A percentile compares a stretch with the other conserved stretches of the same genome.
phyloP scores from a whole-genome alignment of 2,113 vertebrate genomes.

The Ophiodon elongatus region DNA sequence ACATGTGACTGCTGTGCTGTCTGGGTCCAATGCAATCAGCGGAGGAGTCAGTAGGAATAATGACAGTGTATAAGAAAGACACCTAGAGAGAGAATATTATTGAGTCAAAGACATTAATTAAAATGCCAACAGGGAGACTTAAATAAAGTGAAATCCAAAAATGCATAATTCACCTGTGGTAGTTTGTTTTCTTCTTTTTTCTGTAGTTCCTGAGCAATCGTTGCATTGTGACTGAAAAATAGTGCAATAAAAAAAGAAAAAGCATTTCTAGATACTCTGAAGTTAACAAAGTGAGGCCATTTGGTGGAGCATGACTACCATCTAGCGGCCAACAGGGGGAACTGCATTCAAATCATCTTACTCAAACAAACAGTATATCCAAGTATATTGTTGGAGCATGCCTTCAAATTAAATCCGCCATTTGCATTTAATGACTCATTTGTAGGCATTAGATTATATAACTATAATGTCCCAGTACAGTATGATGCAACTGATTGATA shows the following conservation, averaged over 20 bases:
- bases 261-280: not conserved
- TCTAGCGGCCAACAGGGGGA: conserved; percentile 38
- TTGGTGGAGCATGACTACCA: conserved; percentile 54
- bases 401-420: not conserved
- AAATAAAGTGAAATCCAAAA: not conserved
- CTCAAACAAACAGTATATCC: not conserved
- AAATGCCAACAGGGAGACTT: not conserved
- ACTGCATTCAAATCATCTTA: not conserved
- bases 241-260: conserved; percentile 2
- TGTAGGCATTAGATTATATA: not conserved
- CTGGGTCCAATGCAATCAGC: not conserved
- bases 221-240: conserved; percentile 3
- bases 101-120: not conserved
- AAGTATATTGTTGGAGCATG: not conserved
- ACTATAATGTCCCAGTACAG: not conserved
- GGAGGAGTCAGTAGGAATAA: not conserved
- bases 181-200: not conserved
- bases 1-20: conserved; percentile 13
- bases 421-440: not conserved
- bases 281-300: not conserved
- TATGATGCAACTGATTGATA: not conserved
- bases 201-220: too few species aligned
- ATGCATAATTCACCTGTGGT: conserved; percentile 8
- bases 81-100: not conserved
- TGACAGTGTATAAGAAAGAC: not conserved